phyloP scores from a whole-genome alignment of 2,797 vertebrate species.

The Cyclopterus lumpus region DNA sequence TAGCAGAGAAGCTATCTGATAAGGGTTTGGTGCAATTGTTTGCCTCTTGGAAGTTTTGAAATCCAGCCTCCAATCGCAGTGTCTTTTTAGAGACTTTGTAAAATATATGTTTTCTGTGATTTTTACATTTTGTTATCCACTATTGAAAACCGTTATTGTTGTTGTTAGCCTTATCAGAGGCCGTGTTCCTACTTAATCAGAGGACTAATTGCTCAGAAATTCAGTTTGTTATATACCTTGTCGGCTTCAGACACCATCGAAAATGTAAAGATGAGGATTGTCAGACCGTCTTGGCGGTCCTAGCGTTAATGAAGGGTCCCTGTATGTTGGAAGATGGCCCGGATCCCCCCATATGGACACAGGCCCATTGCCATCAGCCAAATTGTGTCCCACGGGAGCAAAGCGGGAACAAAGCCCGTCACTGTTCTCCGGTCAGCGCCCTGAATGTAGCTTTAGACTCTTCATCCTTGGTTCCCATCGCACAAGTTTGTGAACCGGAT shows the following conservation, averaged over 20 bases:
- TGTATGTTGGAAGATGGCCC: conserved; percentile 67
- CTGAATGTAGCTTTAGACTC: conserved; percentile 45
- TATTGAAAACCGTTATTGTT: not conserved
- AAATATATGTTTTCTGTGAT: too few relatives aligned
- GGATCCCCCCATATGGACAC: conserved; percentile 63
- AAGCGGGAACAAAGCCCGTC: conserved; percentile 70
- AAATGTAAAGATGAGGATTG: not conserved
- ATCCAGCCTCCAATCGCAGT: too few relatives aligned
- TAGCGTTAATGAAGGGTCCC: conserved; percentile 48
- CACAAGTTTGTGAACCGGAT: conserved; percentile 47
- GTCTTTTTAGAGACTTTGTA: too few relatives aligned
- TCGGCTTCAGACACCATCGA: not conserved
- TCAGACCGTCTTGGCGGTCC: not conserved
- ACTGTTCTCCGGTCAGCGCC: conserved; percentile 70
- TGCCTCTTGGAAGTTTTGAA: too few relatives aligned
- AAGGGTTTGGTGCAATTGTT: too few relatives aligned
- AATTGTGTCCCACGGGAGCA: conserved; percentile 65
- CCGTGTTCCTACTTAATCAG: too few relatives aligned
- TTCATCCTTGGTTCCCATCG: conserved; percentile 65
- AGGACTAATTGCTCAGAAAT: not conserved
- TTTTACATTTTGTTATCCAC: too few relatives aligned
- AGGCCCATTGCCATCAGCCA: conserved; percentile 65
- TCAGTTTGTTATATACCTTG: not conserved
- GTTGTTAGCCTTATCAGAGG: too few relatives aligned
- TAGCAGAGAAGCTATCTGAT: conserved; percentile 9